These are phyloP conservation scores for Acleris holmiana DNA, from an alignment of 2,888 invertebrate genomes.

Conservation along the genomic window DNA sequence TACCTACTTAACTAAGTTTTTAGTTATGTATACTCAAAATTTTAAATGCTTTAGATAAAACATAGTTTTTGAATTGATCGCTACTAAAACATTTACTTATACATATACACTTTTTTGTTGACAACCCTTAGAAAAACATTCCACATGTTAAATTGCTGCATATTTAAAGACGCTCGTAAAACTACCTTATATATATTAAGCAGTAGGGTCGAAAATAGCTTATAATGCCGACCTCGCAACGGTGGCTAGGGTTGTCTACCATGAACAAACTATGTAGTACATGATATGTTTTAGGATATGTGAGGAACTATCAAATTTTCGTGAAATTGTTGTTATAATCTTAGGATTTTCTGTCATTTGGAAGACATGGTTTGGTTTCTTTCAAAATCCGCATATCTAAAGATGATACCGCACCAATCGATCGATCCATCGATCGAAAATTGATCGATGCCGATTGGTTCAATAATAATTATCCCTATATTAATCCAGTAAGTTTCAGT, in stretches of 20 bases:
- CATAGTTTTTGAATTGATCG: too few species aligned
- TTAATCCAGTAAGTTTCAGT: too few species aligned
- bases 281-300: conserved; percentile 37
- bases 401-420: too few species aligned
- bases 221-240: conserved; percentile 20
- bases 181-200: background rate
- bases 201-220: conserved; percentile 27
- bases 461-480: too few species aligned
- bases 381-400: background rate
- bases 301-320: conserved; percentile 15
- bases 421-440: too few species aligned
- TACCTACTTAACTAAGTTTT: background rate
- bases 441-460: too few species aligned
- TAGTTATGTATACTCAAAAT: too few species aligned
- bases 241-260: conserved; percentile 15
- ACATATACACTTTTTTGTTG: background rate
- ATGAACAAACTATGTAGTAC: conserved; percentile 13
- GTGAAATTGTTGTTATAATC: background rate
- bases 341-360: conserved; percentile 4
- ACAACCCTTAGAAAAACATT: conserved; percentile 10
- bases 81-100: too few species aligned
- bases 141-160: background rate
- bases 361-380: conserved; percentile 20
- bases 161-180: conserved; percentile 12
- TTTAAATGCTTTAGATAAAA: too few species aligned